Base-by-base conservation (phyloP, 2,797 vertebrate species). In the Leptoclinus maculatus region DNA sequence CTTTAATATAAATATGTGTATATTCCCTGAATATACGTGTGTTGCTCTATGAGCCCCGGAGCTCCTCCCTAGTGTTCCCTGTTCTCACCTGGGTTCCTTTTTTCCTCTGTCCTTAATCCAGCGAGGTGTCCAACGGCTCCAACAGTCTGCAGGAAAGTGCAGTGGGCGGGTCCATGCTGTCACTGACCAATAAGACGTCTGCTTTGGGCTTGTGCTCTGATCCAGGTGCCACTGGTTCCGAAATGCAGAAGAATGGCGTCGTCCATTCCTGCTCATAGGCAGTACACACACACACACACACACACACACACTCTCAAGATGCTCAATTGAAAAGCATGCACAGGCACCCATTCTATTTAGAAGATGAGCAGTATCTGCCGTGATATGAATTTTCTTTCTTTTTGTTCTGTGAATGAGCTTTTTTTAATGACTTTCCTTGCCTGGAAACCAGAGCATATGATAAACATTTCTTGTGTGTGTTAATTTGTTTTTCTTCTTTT, bases 401-500 rank as follows among this genome's bases (percentile, higher is more conserved):
- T 99, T 99, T 99, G 98, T 99, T 99, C 98, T 99, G 97, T 99
- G 98, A 99, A 99, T 99, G 97, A 99, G 98, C 97, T 98, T 99
- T 97, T 97, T 97, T 96, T 85, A 93, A 97, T 96, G 97, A 98
- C 96, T 97, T 98, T 95, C 96, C 96, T 98, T 95, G 96, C 98
- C 97, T 99, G 97, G 97, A 97, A 99, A 96, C 94, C 97, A 98
- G 97, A 96, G 98, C 97, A 94, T 93, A 93, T 92, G 89, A 94
- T 95, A 93, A 93, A 93, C 73, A 88, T 91, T 89, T 90, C 95
- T 96, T 93, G 95, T 96, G 95, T 92, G 86, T 88, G 83, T 90
- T 82, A 68, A 59, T 80, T 76, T 78, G 76, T 67, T 71, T 63
- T 23, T 53, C 14, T 75, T 66, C 29, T 58, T 34, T 29, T 32